These are phyloP conservation scores for Perodicticus potto DNA, from an alignment of 2,797 vertebrate species.

Conservation along the genomic window DNA sequence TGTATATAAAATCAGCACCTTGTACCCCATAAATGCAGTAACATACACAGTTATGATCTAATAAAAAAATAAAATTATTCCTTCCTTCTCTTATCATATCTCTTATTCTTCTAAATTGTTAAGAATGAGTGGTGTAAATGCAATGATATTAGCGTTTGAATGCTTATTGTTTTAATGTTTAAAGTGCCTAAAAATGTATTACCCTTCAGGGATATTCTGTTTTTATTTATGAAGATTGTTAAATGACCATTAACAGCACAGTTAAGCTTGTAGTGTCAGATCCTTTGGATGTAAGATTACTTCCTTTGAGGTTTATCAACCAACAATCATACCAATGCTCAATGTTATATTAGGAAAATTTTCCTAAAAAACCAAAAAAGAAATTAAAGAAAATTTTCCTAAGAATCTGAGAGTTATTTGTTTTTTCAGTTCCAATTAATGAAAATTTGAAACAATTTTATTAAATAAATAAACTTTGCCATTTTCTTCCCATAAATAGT, in stretches of 20 bases:
- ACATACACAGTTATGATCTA: too few species aligned
- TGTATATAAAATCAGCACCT: too few species aligned
- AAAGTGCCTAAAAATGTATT: not conserved
- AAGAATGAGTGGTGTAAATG: not conserved
- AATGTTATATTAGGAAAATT: not conserved
- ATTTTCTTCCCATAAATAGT: not conserved
- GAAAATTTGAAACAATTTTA: slow-evolving; percentile 23
- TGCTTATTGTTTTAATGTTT: not conserved
- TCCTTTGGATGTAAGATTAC: not conserved
- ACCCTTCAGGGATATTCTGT: not conserved
- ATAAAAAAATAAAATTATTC: not conserved
- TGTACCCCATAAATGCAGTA: too few species aligned
- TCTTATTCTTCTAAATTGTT: not conserved
- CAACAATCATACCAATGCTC: not conserved
- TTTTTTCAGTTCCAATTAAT: slow-evolving; percentile 15
- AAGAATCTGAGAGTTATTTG: not conserved
- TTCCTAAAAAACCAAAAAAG: not conserved
- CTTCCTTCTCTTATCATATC: not conserved
- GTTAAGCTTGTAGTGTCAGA: not conserved
- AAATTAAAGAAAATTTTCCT: not conserved
- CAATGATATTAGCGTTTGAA: not conserved
- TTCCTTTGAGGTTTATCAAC: not conserved
- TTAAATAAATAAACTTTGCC: not conserved
- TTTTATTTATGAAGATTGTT: not conserved
- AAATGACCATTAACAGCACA: not conserved